Percentiles rank a stretch among this genome's conserved stretches.
phyloP scores from a whole-genome alignment of 2,797 vertebrate genomes.

The Clarias laeviceps region DNA sequence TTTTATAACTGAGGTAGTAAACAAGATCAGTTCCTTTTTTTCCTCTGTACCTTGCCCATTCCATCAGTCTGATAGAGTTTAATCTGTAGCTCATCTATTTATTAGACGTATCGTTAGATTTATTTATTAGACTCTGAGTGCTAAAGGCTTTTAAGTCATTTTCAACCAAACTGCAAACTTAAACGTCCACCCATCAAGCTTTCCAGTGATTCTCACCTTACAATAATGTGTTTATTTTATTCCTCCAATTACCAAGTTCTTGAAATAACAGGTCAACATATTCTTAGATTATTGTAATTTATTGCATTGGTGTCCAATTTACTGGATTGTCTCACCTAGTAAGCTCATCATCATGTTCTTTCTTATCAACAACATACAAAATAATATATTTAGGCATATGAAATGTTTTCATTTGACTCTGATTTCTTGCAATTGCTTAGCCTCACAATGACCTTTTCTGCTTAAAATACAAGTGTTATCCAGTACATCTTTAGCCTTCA shows the following conservation, averaged over 20 bases:
- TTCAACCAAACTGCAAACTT: background rate
- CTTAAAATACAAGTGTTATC: background rate
- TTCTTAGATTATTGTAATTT: background rate
- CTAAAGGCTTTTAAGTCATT: background rate
- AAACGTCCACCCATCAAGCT: too few species aligned
- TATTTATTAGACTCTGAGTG: background rate
- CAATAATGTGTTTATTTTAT: background rate
- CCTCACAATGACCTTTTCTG: background rate
- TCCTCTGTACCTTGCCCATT: background rate
- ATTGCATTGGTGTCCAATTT: background rate
- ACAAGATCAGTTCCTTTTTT: slow-evolving; percentile 2
- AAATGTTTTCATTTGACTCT: slow-evolving; percentile 1
- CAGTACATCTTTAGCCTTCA: background rate
- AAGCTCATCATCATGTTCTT: background rate
- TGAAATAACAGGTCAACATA: background rate
- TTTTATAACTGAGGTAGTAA: background rate
- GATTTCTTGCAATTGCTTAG: background rate
- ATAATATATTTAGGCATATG: background rate
- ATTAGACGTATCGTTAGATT: background rate
- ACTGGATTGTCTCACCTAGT: background rate
- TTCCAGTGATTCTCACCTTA: background rate
- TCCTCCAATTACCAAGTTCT: background rate
- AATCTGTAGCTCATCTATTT: background rate
- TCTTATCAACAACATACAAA: background rate
- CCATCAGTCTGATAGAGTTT: background rate